A percentile compares a stretch with the other conserved stretches of the same genome.
phyloP scores from a whole-genome alignment of 2,888 invertebrate genomes.

The Acleris holmiana region DNA sequence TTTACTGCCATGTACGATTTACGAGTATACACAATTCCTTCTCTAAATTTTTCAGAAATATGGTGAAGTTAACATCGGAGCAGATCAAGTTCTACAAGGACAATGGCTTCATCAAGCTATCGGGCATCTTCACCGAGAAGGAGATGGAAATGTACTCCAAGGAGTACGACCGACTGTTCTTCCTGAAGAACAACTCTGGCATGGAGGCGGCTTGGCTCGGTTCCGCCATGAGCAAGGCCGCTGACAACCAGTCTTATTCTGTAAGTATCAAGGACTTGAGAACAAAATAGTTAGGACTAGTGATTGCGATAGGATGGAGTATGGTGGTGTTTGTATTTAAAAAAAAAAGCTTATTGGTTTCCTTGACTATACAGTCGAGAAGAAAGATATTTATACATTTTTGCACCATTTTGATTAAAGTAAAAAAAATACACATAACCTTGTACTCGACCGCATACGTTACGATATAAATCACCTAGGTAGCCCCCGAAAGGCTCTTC shows the following conservation, averaged over 20 bases:
- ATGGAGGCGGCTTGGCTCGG: conserved; percentile 76
- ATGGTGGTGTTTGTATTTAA: too few species aligned
- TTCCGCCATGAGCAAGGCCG: conserved; percentile 62
- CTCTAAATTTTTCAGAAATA: conserved; percentile 29
- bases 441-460: too few species aligned
- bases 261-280: conserved; percentile 34
- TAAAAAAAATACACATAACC: too few species aligned
- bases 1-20: too few species aligned
- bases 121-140: conserved; percentile 59
- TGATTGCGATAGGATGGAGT: too few species aligned
- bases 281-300: neutral
- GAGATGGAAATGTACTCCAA: conserved; percentile 68
- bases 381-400: too few species aligned
- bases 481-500: too few species aligned
- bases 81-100: conserved; percentile 69
- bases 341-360: too few species aligned
- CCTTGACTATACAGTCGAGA: too few species aligned
- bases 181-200: conserved; percentile 60
- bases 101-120: conserved; percentile 74
- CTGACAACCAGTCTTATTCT: conserved; percentile 36
- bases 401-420: too few species aligned
- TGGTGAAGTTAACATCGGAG: conserved; percentile 57
- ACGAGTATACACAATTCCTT: too few species aligned
- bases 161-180: conserved; percentile 72
- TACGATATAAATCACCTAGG: too few species aligned